Conservation (phyloP, 2,888 invertebrate genomes). For the Amphimallon solstitiale region DNA sequence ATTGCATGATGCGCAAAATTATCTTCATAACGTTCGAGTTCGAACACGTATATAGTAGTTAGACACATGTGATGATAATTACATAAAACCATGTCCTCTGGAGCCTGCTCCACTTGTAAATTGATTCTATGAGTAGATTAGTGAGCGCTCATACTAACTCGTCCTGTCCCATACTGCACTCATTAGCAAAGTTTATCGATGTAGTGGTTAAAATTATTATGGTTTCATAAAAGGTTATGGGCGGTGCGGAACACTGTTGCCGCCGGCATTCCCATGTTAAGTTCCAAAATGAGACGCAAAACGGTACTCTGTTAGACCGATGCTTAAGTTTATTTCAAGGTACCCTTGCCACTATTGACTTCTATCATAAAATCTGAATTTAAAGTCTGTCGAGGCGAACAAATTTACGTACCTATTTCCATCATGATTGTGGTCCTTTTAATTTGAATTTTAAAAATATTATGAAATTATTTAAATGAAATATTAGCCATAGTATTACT, state of each 20-base stretch:
- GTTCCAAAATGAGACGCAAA: slow-evolving; percentile 42
- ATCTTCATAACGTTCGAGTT: too few relatives aligned
- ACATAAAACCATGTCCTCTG: slow-evolving; percentile 6
- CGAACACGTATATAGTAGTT: background rate
- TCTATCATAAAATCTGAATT: too few relatives aligned
- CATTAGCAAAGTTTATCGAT: slow-evolving; percentile 46
- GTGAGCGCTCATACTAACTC: background rate
- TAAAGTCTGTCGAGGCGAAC: too few relatives aligned
- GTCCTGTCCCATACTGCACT: slow-evolving; percentile 38
- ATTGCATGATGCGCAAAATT: too few relatives aligned
- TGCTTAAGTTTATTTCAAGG: background rate
- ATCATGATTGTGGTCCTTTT: too few relatives aligned
- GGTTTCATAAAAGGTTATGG: slow-evolving; percentile 46
- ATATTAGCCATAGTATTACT: too few relatives aligned
- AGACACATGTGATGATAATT: slow-evolving; percentile 16
- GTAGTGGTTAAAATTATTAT: slow-evolving; percentile 47
- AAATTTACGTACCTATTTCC: too few relatives aligned
- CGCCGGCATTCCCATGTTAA: slow-evolving; percentile 42
- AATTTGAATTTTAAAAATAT: too few relatives aligned
- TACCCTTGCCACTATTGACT: too few relatives aligned
- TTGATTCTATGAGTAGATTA: slow-evolving; percentile 32
- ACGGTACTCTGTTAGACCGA: background rate
- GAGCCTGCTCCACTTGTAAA: slow-evolving; percentile 23
- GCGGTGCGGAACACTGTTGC: slow-evolving; percentile 23
- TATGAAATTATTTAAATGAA: too few relatives aligned